A percentile compares a stretch with the other conserved stretches of the same genome.
phyloP scores from a whole-genome alignment of 1,140 invertebrate species.

The Cyclargus thomasi region DNA sequence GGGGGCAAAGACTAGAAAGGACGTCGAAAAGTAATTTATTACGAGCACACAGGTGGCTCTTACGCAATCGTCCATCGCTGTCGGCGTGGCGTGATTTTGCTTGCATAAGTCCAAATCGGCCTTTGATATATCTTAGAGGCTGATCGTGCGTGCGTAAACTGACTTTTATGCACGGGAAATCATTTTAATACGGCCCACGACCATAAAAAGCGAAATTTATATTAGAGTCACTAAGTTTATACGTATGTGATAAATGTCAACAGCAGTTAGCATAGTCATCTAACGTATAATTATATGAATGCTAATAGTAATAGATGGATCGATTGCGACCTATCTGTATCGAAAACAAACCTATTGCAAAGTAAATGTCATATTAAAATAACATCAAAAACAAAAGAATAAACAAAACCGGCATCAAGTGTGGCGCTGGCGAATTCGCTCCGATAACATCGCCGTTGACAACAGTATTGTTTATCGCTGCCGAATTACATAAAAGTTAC shows the following conservation, averaged over 20 bases:
- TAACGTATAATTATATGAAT: background rate
- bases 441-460: background rate
- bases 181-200: background rate
- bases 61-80: slow-evolving; percentile 29
- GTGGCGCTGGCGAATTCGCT: background rate
- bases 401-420: background rate
- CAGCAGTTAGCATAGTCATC: background rate
- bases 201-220: background rate
- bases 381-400: background rate
- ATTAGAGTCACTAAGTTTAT: background rate
- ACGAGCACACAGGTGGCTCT: slow-evolving; percentile 27
- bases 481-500: slow-evolving; percentile 3
- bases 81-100: slow-evolving; percentile 25
- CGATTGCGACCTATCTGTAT: no score
- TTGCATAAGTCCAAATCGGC: slow-evolving; percentile 27
- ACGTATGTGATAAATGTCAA: background rate
- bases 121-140: slow-evolving; percentile 1
- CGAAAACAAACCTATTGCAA: no score
- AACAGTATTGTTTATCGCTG: background rate
- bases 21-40: slow-evolving; percentile 24
- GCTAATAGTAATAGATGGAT: background rate
- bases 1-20: background rate
- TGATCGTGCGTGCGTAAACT: slow-evolving; percentile 8
- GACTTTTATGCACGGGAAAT: background rate
- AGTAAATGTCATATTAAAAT: background rate